Evolutionary conservation across 2,113 vertebrate species (phyloP).

Genomic region (Eudorcas thomsonii): DNA sequence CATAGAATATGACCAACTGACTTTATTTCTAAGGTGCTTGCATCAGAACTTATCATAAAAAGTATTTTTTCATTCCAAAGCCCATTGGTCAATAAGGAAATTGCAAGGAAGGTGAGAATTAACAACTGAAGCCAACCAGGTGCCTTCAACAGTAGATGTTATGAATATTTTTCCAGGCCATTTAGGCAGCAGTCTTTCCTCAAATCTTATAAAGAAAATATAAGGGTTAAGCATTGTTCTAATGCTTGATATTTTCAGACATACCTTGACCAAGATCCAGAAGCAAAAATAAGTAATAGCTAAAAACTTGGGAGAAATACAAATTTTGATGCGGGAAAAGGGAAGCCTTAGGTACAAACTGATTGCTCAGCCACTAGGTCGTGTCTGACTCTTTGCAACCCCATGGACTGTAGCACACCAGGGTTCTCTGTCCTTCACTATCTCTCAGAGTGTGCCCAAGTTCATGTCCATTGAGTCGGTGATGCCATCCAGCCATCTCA

Average conservation of each 20-base stretch:
- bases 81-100: background rate
- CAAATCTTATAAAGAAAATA: background rate
- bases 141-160: background rate
- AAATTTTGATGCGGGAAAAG: background rate
- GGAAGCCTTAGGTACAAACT: background rate
- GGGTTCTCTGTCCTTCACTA: background rate
- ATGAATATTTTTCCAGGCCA: background rate
- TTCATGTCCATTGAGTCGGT: background rate
- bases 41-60: background rate
- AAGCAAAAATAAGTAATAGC: background rate
- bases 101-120: background rate
- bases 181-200: background rate
- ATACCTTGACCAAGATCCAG: background rate
- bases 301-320: background rate
- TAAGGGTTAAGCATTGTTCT: background rate
- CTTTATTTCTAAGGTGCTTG: background rate
- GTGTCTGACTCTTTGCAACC: background rate
- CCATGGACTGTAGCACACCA: background rate
- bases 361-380: background rate
- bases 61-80: background rate
- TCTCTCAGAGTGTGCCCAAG: background rate
- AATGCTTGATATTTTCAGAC: background rate
- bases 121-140: background rate
- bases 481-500: background rate
- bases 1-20: background rate